Conservation (phyloP, 2,113 vertebrate species). For the Bagarius yarrelli region DNA sequence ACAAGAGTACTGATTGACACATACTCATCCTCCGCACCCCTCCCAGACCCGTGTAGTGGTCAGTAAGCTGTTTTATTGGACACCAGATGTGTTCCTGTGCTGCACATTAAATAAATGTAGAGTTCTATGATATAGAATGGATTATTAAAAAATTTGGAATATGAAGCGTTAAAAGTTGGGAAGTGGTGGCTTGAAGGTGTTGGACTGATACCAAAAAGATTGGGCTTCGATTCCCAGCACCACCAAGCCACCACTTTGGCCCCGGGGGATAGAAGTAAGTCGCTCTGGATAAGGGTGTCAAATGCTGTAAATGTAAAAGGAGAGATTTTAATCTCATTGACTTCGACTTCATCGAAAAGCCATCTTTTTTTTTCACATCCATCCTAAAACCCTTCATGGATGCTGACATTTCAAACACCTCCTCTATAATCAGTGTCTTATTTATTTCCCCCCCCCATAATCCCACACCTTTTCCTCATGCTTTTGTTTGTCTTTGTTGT, state of each 20-base stretch:
- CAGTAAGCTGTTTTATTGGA: slow-evolving; percentile 58
- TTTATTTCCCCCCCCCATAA: slow-evolving; percentile 63
- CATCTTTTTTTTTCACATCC: too few species aligned
- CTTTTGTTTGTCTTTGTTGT: slow-evolving; percentile 61
- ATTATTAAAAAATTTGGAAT: not conserved
- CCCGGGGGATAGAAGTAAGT: too few species aligned
- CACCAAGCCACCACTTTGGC: too few species aligned
- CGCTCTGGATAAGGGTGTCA: too few species aligned
- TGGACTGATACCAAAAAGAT: too few species aligned
- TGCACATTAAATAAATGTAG: slow-evolving; percentile 19
- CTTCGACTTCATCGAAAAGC: too few species aligned
- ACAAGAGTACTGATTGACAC: slow-evolving; percentile 49
- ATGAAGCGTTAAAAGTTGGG: not conserved
- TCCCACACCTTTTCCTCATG: slow-evolving; percentile 58
- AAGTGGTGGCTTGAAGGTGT: too few species aligned
- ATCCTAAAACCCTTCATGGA: not conserved
- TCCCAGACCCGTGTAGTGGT: slow-evolving; percentile 31
- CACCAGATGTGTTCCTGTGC: slow-evolving; percentile 19
- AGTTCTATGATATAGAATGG: not conserved
- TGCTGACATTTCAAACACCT: not conserved
- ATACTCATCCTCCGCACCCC: slow-evolving; percentile 29
- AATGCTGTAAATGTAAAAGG: too few species aligned
- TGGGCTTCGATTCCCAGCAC: too few species aligned
- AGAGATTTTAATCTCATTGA: too few species aligned
- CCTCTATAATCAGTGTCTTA: not conserved